Percentiles rank a stretch among this genome's conserved stretches.
These are phyloP conservation scores for Grantiella picta DNA, from an alignment of 2,113 vertebrate genomes.

Conservation along the genomic window DNA sequence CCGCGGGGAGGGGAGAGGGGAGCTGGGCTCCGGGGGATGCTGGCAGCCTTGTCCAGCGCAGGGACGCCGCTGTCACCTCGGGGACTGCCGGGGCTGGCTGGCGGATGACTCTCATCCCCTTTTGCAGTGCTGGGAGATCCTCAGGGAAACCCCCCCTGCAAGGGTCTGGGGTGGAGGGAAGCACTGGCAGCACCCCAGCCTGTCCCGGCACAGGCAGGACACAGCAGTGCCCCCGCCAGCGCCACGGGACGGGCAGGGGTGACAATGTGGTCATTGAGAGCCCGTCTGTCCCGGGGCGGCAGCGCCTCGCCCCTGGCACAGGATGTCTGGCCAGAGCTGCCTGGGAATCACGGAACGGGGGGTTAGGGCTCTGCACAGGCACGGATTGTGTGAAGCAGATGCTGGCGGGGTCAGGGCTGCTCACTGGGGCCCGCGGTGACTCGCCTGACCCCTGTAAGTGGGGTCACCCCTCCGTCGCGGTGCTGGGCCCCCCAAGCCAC, in stretches of 20 bases:
- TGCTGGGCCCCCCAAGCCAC: not conserved
- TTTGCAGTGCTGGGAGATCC: not conserved
- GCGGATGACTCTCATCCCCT: not conserved
- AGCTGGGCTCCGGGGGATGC: not conserved
- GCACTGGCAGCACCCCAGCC: not conserved
- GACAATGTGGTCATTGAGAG: slow-evolving; percentile 54
- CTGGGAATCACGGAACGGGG: not conserved
- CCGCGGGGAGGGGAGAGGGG: not conserved
- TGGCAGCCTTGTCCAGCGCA: not conserved
- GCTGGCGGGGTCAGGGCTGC: not conserved
- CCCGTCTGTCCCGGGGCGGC: not conserved
- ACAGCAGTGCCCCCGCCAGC: rapidly evolving
- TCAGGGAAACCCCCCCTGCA: not conserved
- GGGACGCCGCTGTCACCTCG: not conserved
- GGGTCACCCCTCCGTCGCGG: not conserved
- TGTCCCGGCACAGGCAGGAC: not conserved
- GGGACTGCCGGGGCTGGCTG: not conserved
- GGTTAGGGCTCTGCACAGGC: not conserved
- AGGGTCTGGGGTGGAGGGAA: not conserved
- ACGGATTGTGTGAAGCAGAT: rapidly evolving
- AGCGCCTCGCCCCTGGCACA: not conserved
- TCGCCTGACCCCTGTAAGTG: not conserved
- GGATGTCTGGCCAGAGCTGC: not conserved
- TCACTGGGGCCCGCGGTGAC: not conserved
- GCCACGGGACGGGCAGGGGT: not conserved